These are phyloP conservation scores for Corvus cornix DNA, from an alignment of 2,113 vertebrate species.

Conservation along the genomic window DNA sequence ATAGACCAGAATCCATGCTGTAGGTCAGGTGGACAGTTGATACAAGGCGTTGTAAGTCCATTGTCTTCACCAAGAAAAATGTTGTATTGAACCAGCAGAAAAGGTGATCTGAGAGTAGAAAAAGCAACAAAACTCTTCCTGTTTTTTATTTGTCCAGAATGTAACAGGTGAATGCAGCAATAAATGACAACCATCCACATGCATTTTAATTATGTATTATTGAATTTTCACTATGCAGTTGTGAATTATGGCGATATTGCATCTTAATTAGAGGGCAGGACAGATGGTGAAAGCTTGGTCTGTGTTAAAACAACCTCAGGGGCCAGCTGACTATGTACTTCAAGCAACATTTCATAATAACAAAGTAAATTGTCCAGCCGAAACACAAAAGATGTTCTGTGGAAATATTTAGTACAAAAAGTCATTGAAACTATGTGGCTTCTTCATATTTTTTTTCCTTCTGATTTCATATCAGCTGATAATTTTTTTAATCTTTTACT, in stretches of 20 bases:
- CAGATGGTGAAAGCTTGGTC: conserved; percentile 3
- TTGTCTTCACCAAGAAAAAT: background rate
- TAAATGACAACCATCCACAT: background rate
- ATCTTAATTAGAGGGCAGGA: background rate
- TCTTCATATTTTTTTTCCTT: background rate
- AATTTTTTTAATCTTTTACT: background rate
- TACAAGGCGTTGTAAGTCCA: background rate
- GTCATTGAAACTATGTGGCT: background rate
- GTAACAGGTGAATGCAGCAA: background rate
- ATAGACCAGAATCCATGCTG: background rate
- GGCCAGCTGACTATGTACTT: background rate
- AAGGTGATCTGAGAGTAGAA: background rate
- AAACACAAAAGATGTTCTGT: background rate
- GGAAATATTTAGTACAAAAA: background rate
- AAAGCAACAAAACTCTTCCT: background rate
- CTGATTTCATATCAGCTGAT: background rate
- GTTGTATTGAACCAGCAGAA: rapidly evolving
- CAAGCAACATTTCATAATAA: background rate
- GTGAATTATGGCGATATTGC: background rate
- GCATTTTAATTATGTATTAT: conserved; percentile 17
- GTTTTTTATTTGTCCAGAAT: background rate
- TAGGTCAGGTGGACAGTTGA: background rate
- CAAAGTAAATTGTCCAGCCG: background rate
- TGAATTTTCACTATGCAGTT: background rate
- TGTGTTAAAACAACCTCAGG: background rate